Evolutionary conservation across 1,140 invertebrate species (phyloP).

Genomic region (Nixonia krombeini): DNA sequence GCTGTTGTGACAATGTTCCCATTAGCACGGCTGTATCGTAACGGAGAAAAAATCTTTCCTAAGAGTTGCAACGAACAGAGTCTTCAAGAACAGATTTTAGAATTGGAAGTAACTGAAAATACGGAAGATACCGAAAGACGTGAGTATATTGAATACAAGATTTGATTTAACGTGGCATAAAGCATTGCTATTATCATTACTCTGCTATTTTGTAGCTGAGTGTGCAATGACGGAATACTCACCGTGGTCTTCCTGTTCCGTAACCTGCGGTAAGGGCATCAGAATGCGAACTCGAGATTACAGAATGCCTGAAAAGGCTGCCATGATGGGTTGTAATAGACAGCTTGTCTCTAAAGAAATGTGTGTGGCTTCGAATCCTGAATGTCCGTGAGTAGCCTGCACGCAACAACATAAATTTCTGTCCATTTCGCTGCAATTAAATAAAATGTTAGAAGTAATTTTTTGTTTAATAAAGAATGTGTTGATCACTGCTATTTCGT

Average conservation of each 20-base stretch:
- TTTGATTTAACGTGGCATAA: neutral
- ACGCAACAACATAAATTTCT: neutral
- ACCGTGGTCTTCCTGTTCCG: conserved; percentile 86
- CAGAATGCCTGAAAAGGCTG: conserved; percentile 82
- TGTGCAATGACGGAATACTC: conserved; percentile 83
- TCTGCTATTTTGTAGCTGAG: too few relatives aligned
- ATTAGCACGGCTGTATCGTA: conserved; percentile 82
- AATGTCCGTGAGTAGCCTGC: conserved; percentile 83
- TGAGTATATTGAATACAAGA: conserved; percentile 69
- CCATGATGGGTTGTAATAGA: conserved; percentile 82
- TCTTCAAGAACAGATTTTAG: conserved; percentile 74
- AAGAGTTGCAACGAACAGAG: conserved; percentile 80
- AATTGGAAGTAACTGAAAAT: conserved; percentile 78
- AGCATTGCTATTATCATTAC: neutral
- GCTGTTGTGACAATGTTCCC: conserved; percentile 87
- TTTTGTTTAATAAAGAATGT: neutral
- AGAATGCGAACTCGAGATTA: conserved; percentile 85
- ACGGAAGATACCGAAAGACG: conserved; percentile 80
- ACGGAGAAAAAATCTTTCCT: conserved; percentile 80
- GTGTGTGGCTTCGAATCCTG: conserved; percentile 81
- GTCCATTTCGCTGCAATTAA: neutral
- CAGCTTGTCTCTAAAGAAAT: conserved; percentile 90
- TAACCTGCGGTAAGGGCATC: conserved; percentile 89
- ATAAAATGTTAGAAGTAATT: neutral
- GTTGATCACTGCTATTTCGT: neutral